Evolutionary conservation across 37 sponge, comb jelly and placozoan species (phyloP).

Genomic region (Crambe crambe): DNA sequence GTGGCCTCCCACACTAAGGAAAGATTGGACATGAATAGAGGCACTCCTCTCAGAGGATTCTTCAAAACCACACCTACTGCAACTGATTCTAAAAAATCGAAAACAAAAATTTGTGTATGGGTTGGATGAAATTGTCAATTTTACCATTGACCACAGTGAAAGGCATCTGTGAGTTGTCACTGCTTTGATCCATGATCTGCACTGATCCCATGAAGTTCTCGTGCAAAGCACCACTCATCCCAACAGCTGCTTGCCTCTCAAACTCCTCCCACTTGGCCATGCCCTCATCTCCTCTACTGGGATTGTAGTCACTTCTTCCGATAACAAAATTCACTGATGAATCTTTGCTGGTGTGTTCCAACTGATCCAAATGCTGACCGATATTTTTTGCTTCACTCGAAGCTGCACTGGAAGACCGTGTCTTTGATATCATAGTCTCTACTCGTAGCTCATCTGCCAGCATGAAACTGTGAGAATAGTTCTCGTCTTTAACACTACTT

Average conservation of each 20-base stretch:
- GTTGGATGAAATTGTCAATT: not conserved
- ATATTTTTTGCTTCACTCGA: not conserved
- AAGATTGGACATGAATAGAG: conserved; percentile 32
- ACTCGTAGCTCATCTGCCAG: not conserved
- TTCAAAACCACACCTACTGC: conserved; percentile 58
- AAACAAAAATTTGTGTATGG: too few species aligned
- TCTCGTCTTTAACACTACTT: not conserved
- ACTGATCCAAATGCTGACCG: not conserved
- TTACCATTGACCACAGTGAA: conserved; percentile 57
- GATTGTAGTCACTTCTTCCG: conserved; percentile 31
- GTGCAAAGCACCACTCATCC: not conserved
- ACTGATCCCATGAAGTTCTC: conserved; percentile 29
- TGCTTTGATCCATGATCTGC: conserved; percentile 36
- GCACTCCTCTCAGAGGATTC: conserved; percentile 52
- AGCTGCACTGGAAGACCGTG: not conserved
- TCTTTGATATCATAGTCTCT: not conserved
- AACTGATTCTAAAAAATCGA: conserved; percentile 47
- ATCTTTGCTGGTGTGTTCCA: too few species aligned
- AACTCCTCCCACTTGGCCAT: conserved; percentile 24
- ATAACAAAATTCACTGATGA: not conserved
- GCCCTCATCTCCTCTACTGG: not conserved
- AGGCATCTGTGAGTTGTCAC: conserved; percentile 51
- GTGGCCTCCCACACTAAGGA: conserved; percentile 37
- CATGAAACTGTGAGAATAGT: not conserved
- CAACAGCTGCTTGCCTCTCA: conserved; percentile 22